Percentiles rank a stretch among this genome's conserved stretches.
These are phyloP conservation scores for Emberiza fucata DNA, from an alignment of 2,113 vertebrate species.

Conservation along the genomic window DNA sequence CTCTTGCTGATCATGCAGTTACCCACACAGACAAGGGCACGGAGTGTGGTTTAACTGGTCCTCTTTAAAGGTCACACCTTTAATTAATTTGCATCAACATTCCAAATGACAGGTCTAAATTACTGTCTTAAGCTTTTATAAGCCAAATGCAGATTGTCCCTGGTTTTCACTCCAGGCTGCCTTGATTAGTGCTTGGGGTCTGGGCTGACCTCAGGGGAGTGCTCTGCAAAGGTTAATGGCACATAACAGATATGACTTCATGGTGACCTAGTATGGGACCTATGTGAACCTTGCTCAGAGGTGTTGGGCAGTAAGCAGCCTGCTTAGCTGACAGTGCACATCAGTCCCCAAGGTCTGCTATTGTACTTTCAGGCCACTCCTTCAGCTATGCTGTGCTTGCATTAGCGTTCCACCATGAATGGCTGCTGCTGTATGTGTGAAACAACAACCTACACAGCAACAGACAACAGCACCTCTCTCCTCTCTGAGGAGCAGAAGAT, in stretches of 20 bases:
- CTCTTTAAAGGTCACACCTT: neutral
- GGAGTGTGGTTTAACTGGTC: neutral
- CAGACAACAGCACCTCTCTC: neutral
- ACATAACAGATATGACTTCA: neutral
- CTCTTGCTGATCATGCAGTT: neutral
- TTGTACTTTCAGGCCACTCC: neutral
- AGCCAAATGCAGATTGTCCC: neutral
- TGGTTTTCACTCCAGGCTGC: neutral
- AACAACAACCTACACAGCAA: neutral
- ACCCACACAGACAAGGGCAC: neutral
- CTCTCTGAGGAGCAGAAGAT: neutral
- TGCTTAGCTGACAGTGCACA: neutral
- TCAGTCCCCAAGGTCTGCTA: neutral
- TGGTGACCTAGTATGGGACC: rapidly evolving
- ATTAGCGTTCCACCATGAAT: neutral
- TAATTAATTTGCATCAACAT: neutral
- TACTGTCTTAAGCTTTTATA: neutral
- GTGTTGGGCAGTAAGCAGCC: neutral
- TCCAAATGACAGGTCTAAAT: neutral
- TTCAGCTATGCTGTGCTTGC: neutral
- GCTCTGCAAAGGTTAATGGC: neutral
- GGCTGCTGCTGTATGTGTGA: neutral
- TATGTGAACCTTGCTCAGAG: neutral
- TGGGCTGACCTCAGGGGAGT: neutral
- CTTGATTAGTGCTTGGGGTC: neutral